Percentiles rank a stretch among this genome's conserved stretches.
phyloP scores from a whole-genome alignment of 2,113 vertebrate genomes.

The Empidonax alnorum region DNA sequence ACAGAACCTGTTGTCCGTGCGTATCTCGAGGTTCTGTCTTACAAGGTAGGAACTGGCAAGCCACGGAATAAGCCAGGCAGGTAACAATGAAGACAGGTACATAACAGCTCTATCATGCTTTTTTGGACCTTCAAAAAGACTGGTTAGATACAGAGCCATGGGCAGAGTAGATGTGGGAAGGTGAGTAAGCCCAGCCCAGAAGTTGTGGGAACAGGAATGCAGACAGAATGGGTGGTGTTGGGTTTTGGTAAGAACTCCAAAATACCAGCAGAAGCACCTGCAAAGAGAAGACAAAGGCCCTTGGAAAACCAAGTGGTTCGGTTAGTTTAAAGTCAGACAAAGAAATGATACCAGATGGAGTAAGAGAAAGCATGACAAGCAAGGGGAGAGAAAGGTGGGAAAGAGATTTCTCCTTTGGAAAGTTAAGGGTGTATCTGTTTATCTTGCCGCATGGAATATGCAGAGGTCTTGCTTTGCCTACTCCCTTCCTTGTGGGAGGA shows the following conservation, averaged over 20 bases:
- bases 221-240: neutral
- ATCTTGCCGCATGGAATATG: neutral
- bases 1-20: neutral
- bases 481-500: neutral
- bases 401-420: neutral
- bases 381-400: neutral
- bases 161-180: neutral
- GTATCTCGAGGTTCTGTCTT: neutral
- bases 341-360: neutral
- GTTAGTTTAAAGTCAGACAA: neutral
- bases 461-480: neutral
- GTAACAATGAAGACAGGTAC: neutral
- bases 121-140: neutral
- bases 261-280: neutral
- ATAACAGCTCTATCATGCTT: fast-evolving
- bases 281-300: neutral
- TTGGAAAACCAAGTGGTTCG: neutral
- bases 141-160: neutral
- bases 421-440: neutral
- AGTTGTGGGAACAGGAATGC: neutral
- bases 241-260: neutral
- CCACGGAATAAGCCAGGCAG: neutral
- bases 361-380: neutral
- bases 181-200: neutral
- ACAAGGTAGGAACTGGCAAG: neutral